These are phyloP conservation scores for Calameuta idolon DNA, from an alignment of 2,888 invertebrate genomes.

Conservation along the genomic window DNA sequence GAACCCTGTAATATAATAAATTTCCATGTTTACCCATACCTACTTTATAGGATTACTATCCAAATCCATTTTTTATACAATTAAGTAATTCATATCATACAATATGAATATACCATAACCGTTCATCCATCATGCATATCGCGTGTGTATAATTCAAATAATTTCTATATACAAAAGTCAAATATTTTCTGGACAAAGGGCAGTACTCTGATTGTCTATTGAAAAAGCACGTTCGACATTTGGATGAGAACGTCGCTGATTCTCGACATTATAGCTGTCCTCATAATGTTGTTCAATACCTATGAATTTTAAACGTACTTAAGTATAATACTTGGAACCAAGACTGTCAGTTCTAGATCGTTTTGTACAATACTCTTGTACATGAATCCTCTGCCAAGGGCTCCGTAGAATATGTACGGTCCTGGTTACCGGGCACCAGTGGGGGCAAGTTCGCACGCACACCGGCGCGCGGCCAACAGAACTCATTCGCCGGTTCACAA, in stretches of 20 bases:
- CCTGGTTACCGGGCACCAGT: conserved; percentile 35
- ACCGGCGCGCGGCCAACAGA: conserved; percentile 45
- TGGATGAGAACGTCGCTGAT: neutral
- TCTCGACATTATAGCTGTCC: neutral
- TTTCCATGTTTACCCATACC: neutral
- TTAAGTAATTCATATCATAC: neutral
- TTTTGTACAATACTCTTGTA: neutral
- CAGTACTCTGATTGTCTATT: neutral
- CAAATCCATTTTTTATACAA: neutral
- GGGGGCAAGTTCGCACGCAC: conserved; percentile 41
- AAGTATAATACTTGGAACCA: neutral
- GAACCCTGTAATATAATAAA: neutral
- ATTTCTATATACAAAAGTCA: neutral
- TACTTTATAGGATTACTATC: neutral
- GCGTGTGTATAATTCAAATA: neutral
- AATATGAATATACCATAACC: neutral
- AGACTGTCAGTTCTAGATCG: neutral
- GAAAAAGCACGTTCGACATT: neutral
- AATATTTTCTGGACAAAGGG: neutral
- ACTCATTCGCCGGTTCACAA: conserved; percentile 51
- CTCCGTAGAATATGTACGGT: conserved; percentile 21
- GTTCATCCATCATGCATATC: neutral
- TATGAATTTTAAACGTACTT: neutral
- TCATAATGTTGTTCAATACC: neutral
- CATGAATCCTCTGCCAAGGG: neutral